A percentile compares a stretch with the other conserved stretches of the same genome.
Evolutionary conservation across 1,140 invertebrate species (phyloP).

Genomic region (Drosophila teissieri): DNA sequence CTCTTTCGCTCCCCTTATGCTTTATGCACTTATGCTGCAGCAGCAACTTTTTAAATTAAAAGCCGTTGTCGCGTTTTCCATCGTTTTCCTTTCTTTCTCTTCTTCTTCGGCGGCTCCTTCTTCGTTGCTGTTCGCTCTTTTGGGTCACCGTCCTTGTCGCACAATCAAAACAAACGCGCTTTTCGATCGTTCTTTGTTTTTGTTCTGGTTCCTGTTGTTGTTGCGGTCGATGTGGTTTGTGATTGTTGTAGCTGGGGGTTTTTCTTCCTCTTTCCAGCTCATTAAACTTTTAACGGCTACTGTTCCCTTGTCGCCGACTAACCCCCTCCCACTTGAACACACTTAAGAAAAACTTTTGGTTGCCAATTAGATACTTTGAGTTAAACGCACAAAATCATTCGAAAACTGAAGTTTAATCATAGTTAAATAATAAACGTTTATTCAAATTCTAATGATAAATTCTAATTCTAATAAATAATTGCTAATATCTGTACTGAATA

Average conservation of each 20-base stretch:
- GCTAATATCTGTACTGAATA: no score
- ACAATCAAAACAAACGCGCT: slow-evolving; percentile 76
- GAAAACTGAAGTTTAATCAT: no score
- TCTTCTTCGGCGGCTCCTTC: slow-evolving; percentile 1
- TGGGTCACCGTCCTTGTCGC: slow-evolving; percentile 59
- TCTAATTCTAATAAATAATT: no score
- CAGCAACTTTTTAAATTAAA: slow-evolving; percentile 76
- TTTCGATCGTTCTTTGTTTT: slow-evolving; percentile 68
- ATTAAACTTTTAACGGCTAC: slow-evolving; percentile 80
- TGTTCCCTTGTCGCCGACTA: slow-evolving; percentile 42
- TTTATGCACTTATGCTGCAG: slow-evolving; percentile 53
- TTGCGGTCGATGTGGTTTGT: slow-evolving; percentile 25
- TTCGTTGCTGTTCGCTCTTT: slow-evolving; percentile 28
- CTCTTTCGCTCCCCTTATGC: slow-evolving; percentile 38
- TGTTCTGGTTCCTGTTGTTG: slow-evolving; percentile 46
- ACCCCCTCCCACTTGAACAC: slow-evolving; percentile 1
- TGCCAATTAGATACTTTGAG: background rate
- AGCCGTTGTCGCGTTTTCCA: slow-evolving; percentile 53
- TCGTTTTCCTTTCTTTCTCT: slow-evolving; percentile 48
- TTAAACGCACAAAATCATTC: background rate
- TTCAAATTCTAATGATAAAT: no score
- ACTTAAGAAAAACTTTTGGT: background rate
- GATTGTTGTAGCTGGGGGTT: slow-evolving; percentile 10
- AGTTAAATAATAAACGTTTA: no score
- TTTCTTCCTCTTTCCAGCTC: slow-evolving; percentile 50